A percentile compares a stretch with the other conserved stretches of the same genome.
phyloP scores from a whole-genome alignment of 2,797 vertebrate genomes.

The Limnodromus scolopaceus region DNA sequence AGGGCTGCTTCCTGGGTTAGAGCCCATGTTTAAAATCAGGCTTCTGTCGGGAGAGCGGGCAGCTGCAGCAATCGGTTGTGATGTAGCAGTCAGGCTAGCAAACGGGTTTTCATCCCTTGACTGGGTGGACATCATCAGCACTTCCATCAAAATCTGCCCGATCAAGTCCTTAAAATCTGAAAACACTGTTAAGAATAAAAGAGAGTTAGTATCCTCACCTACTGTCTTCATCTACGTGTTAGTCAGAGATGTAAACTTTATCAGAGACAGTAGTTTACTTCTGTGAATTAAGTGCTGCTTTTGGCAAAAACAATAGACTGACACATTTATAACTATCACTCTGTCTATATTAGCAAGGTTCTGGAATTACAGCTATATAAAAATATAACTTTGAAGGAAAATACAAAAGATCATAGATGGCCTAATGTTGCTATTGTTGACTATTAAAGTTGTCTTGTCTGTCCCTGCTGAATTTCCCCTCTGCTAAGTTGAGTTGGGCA shows the following conservation, averaged over 20 bases:
- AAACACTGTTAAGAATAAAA: conserved; percentile 83
- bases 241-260: not conserved
- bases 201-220: not conserved
- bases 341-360: not conserved
- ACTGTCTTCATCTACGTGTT: not conserved
- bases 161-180: conserved; percentile 99
- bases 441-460: not conserved
- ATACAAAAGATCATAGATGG: not conserved
- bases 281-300: not conserved
- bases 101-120: conserved; percentile 94
- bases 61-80: conserved; percentile 91
- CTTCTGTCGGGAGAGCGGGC: conserved; percentile 92
- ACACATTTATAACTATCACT: not conserved
- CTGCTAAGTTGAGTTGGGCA: not conserved
- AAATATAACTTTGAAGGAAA: not conserved
- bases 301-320: not conserved
- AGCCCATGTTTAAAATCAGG: conserved; percentile 86
- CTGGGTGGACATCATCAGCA: conserved; percentile 98
- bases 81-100: conserved; percentile 96
- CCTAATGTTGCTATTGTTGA: not conserved
- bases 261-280: not conserved
- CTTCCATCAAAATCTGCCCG: conserved; percentile 98
- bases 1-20: conserved; percentile 91
- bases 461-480: not conserved
- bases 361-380: not conserved